phyloP scores from a whole-genome alignment of 2,797 vertebrate genomes.

The Alcedo quadribrachys region DNA sequence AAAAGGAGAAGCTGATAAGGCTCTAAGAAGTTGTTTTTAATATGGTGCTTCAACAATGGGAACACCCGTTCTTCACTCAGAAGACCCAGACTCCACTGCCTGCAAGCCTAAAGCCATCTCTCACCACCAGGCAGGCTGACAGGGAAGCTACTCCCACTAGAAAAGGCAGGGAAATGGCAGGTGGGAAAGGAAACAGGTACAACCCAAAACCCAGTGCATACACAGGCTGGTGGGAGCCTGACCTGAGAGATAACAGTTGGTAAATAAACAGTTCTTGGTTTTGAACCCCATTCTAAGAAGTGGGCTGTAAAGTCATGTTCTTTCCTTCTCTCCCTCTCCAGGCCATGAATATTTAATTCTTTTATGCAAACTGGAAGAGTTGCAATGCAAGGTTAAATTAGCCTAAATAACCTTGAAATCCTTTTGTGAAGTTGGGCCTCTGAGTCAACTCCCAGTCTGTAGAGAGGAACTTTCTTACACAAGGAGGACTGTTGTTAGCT shows the following conservation, averaged over 20 bases:
- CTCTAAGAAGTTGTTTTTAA: neutral
- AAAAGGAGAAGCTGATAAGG: neutral
- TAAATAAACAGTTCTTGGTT: neutral
- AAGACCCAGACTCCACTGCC: neutral
- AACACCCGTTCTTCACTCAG: neutral
- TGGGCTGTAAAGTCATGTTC: neutral
- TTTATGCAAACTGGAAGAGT: conserved; percentile 64
- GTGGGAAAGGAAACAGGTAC: neutral
- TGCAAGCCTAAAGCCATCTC: neutral
- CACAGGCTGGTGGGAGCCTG: neutral
- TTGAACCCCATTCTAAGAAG: conserved; percentile 1
- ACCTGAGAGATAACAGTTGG: neutral
- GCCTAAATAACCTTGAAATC: conserved; percentile 60
- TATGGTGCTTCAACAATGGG: neutral
- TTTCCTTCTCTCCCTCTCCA: conserved; percentile 20
- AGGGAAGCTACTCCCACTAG: neutral
- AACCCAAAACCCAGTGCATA: neutral
- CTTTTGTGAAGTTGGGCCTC: conserved; percentile 35
- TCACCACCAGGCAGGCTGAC: neutral
- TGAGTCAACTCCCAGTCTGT: neutral
- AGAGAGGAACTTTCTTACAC: conserved; percentile 1
- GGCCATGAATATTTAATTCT: conserved; percentile 62
- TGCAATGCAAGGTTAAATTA: conserved; percentile 66
- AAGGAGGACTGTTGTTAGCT: neutral
- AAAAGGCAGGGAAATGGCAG: neutral